phyloP scores from a whole-genome alignment of 2,888 invertebrate genomes.

The Acanthosepion lycidas region DNA sequence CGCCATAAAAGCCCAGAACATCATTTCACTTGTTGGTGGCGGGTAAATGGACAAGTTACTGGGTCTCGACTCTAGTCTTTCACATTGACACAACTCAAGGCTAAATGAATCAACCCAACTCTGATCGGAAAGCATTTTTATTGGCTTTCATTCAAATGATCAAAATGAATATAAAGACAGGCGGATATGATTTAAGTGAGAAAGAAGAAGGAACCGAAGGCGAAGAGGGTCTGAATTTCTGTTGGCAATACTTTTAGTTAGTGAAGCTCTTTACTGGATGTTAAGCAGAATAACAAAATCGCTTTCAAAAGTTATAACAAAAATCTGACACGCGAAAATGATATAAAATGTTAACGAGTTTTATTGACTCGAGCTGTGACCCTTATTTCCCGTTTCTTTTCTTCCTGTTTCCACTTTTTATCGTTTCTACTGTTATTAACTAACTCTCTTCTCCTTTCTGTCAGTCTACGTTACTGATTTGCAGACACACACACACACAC shows the following conservation, averaged over 20 bases:
- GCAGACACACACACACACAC: too few relatives aligned
- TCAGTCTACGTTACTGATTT: too few relatives aligned
- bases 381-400: not conserved
- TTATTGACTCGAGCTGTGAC: not conserved
- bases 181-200: not conserved
- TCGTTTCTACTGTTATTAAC: too few relatives aligned
- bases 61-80: not conserved
- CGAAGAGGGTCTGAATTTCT: not conserved
- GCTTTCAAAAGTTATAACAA: not conserved
- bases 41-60: not conserved
- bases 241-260: not conserved
- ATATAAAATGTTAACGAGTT: not conserved
- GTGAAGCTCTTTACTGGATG: not conserved
- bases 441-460: too few relatives aligned
- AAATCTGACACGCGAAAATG: not conserved
- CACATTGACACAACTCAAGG: slow-evolving; percentile 24
- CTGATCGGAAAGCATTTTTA: not conserved
- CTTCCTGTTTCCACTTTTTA: too few relatives aligned
- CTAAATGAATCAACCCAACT: not conserved
- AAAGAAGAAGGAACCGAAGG: not conserved
- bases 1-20: slow-evolving; percentile 9
- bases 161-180: slow-evolving; percentile 5
- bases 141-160: not conserved
- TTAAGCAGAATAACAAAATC: not conserved
- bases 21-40: not conserved